phyloP scores from a whole-genome alignment of 2,888 invertebrate species.

The Strigamia transsilvanica region DNA sequence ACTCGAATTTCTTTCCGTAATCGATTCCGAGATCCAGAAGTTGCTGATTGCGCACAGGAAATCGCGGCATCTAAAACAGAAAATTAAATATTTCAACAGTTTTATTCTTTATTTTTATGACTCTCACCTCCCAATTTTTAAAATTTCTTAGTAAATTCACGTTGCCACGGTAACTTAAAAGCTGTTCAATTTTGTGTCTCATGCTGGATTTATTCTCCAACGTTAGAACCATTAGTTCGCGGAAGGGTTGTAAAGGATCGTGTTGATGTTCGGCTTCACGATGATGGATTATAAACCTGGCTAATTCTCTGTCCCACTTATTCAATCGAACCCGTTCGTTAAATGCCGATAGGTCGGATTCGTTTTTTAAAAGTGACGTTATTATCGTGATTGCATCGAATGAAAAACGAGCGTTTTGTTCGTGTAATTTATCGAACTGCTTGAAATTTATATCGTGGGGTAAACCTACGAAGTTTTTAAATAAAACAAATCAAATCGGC shows the following conservation, averaged over 20 bases:
- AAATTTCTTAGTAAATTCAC: slow-evolving; percentile 72
- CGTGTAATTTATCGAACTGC: slow-evolving; percentile 75
- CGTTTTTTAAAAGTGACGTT: slow-evolving; percentile 73
- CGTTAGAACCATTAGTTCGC: slow-evolving; percentile 73
- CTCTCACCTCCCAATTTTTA: slow-evolving; percentile 71
- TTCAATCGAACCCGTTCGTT: slow-evolving; percentile 82
- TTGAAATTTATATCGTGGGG: slow-evolving; percentile 73
- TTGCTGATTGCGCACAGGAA: slow-evolving; percentile 81
- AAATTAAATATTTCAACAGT: not conserved
- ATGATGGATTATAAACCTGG: slow-evolving; percentile 78
- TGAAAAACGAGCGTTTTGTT: slow-evolving; percentile 67
- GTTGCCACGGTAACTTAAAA: slow-evolving; percentile 81
- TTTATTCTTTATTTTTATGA: not conserved
- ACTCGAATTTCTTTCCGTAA: slow-evolving; percentile 73
- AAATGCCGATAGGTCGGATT: slow-evolving; percentile 67
- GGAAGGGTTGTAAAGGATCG: slow-evolving; percentile 70
- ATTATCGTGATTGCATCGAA: slow-evolving; percentile 80
- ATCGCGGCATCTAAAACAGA: slow-evolving; percentile 70
- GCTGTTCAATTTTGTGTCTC: slow-evolving; percentile 64
- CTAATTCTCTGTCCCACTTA: slow-evolving; percentile 81
- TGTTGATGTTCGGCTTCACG: slow-evolving; percentile 67
- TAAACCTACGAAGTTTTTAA: slow-evolving; percentile 66
- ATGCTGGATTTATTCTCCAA: slow-evolving; percentile 66
- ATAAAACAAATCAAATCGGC: not conserved
- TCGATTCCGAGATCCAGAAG: slow-evolving; percentile 69